Evolutionary conservation across 1,140 invertebrate species (phyloP).

Genomic region (Delia radicum): DNA sequence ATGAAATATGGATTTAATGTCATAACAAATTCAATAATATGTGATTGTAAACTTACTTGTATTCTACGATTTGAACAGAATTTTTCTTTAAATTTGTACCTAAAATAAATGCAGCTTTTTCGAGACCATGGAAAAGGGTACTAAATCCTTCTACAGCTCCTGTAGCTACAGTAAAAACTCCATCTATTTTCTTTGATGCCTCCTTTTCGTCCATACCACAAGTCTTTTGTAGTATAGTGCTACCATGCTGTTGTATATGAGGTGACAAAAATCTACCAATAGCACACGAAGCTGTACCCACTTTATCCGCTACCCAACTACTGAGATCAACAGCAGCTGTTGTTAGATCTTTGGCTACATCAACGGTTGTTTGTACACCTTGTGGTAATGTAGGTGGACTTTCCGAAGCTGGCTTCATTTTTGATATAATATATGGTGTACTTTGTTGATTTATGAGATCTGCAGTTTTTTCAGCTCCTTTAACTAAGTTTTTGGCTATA

Average conservation of each 20-base stretch:
- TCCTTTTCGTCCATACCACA: constrained; percentile 59
- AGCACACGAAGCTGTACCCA: constrained; percentile 65
- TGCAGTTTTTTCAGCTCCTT: constrained; percentile 66
- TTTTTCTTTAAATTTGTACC: constrained; percentile 67
- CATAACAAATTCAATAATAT: not conserved
- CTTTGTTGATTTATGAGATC: constrained; percentile 62
- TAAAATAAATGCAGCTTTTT: constrained; percentile 66
- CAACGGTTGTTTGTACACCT: constrained; percentile 61
- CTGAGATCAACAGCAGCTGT: constrained; percentile 64
- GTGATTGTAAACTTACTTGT: constrained; percentile 63
- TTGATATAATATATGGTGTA: constrained; percentile 64
- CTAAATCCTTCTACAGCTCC: constrained; percentile 69
- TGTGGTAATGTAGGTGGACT: constrained; percentile 55
- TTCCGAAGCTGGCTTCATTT: constrained; percentile 58
- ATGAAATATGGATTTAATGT: too few species aligned
- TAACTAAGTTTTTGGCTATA: constrained; percentile 65
- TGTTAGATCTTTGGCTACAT: constrained; percentile 65
- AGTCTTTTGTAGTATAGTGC: constrained; percentile 60
- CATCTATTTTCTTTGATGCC: constrained; percentile 62
- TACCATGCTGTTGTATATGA: constrained; percentile 66
- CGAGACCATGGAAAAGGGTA: constrained; percentile 68
- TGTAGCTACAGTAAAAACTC: constrained; percentile 66
- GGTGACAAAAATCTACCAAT: constrained; percentile 67
- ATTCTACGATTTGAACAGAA: constrained; percentile 69
- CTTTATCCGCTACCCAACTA: constrained; percentile 64